Conservation (phyloP, 2,797 vertebrate genomes). For the Coranthus polyacanthus region DNA sequence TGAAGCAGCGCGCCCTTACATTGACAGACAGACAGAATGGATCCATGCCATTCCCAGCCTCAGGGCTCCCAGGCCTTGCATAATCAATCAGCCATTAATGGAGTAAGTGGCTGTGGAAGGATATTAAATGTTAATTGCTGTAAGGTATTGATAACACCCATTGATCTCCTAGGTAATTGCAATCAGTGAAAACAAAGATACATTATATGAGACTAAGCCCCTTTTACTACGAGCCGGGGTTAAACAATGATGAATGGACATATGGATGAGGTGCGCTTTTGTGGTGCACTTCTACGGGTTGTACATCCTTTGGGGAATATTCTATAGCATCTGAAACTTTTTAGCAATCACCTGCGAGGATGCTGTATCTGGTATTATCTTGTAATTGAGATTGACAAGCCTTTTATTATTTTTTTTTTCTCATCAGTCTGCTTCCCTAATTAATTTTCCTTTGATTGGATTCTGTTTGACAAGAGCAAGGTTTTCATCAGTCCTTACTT, state of each 20-base stretch:
- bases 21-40: constrained; percentile 81
- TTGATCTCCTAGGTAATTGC: constrained; percentile 85
- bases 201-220: constrained; percentile 75
- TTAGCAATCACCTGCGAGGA: constrained; percentile 16
- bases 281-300: constrained; percentile 38
- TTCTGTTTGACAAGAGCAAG: constrained; percentile 6
- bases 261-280: constrained; percentile 62
- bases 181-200: constrained; percentile 87
- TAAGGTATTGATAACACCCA: constrained; percentile 85
- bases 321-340: constrained; percentile 17
- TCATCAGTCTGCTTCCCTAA: constrained; percentile 34
- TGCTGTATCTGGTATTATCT: constrained; percentile 33
- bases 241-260: constrained; percentile 71
- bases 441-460: constrained; percentile 27
- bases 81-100: constrained; percentile 89
- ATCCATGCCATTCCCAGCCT: constrained; percentile 76
- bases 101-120: constrained; percentile 88
- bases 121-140: constrained; percentile 91
- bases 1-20: constrained; percentile 49
- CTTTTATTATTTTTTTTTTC: constrained; percentile 32
- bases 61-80: constrained; percentile 74
- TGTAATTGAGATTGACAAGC: constrained; percentile 41
- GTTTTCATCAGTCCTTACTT: constrained; percentile 26
- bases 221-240: constrained; percentile 57
- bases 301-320: constrained; percentile 28